Evolutionary conservation across 2,888 invertebrate species (phyloP), one percentile per base, ranked within the genome.

Genomic region (Lycophotia porphyrea): DNA sequence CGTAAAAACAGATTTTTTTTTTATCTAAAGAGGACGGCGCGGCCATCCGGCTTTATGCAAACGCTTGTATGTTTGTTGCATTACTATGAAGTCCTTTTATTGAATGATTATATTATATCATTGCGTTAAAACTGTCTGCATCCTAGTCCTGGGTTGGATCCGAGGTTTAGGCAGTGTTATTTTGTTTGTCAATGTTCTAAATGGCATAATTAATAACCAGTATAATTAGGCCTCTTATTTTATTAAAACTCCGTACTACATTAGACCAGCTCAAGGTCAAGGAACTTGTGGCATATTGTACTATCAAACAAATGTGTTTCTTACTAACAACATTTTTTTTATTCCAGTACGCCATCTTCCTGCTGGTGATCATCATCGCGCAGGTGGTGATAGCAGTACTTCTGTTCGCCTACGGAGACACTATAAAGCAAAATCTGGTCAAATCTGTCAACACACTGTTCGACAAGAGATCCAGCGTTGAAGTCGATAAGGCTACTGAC

Each of bases 361-460:
- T 98, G 86, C 93, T 98, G 86, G 96, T 97, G 67, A 97, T 98
- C 81, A 97, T 98, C 92, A 97, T 98, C 74, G 93, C 98, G 75
- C 98, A 98, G 97, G 97, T 98, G 82, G 97, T 97, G 31, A 94
- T 98, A 80, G 97, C 97, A 0, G 97, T 98, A 18, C 97, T 97
- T 76, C 96, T 97, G 74, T 98, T 98, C 94, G 94, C 97, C 5
- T 97, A 97, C 90, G 96, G 97, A 44, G 97, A 97, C 8, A 97
- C 97, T 78, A 92, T 97, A 69, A 94, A 96, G 73, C 90, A 91
- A 0, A 94, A 97, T 49, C 96, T 98, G 85, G 94, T 93, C 27
- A 90, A 94, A 76, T 88, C 93, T 5, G 92, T 95, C 42, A 87
- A 92, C 84, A 49, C 81, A 0, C 76, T 95, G 60, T 96, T 92